Evolutionary conservation across 2,113 vertebrate genomes (phyloP), one percentile per base, ranked within the genome.

Genomic region (Connochaetes taurinus): DNA sequence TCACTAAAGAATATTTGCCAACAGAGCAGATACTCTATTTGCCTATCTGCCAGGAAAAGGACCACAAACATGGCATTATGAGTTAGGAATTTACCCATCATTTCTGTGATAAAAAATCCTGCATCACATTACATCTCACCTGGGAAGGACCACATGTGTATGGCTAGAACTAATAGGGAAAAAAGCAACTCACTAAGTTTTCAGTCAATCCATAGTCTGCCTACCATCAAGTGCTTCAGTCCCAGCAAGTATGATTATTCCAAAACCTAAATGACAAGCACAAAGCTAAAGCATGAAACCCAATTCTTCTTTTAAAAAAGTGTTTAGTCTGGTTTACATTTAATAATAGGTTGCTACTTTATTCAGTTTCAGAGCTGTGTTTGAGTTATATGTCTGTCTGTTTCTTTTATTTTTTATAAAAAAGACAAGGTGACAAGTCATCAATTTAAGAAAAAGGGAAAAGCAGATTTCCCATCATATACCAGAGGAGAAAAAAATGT

Each of bases 291-390:
- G 89, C n/a, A n/a, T 71, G 97, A 98, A 98, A 98, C 78, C 71
- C 86, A 97, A 98, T 71, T 96, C 98, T 96, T 98, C 85, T 87
- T 94, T 71, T 83, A 95, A 91, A 96, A 91, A 96, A 67, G 9
- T 90, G 97, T 98, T 98, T 97, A 98, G 97, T 98, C 97, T 98
- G 97, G 97, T 98, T 96, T 96, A 62, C 64, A 88, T 97, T 98
- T 97, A 98, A 98, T 98, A 98, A 98, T 93, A 98, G 96, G 88
- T 90, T 86, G 62, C 94, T 97, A 92, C 94, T 95, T 98, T 98
- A 94, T 97, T 98, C 97, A 71, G 95, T 98, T 98, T 98, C 71
- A 94, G 83, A 96, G 90, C 60, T 98, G 67, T 95, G 43, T 91
- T 97, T 95, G 97, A 98, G 88, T 97, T 98, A 87, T 33, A 88